Base-by-base conservation (phyloP, 1,140 invertebrate species). In the Galendromus occidentalis region DNA sequence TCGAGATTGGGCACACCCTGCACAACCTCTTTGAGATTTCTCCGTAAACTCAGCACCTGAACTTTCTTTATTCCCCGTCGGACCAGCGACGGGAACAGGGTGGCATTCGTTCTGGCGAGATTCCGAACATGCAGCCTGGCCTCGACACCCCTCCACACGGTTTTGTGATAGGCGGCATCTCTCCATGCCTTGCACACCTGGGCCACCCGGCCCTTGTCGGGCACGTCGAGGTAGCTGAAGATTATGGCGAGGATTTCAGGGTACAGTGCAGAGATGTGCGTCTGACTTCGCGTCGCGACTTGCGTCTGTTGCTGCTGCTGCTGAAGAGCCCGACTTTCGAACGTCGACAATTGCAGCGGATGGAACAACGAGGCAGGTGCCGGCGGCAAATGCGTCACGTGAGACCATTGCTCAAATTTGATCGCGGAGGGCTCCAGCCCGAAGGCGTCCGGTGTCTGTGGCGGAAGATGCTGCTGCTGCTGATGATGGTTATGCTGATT, bases 201-300 rank as follows among this genome's bases (percentile, higher is more conserved):
- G 1, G 90, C 88, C 1, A 85, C 90, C 29, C 87, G 78, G 0
- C 91, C 89, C 74, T 89, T 83, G 77, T 93, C 91, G 70, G 84
- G 78, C 5, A 93, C 87, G 12, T 88, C 85, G 70, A 95, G 78
- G 75, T 90, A 85, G 70, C 86, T 82, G 74, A 96, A 95, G 71
- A 96, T 93, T 68, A 91, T 81, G 22, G 89, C 86, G 30, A 96
- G 76, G 66, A 95, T 83, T 74, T 95, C 91, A 1, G 91, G 91
- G 76, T 93, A 94, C 17, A 94, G 79, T 71, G 85, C 82, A 17
- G 86, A 87, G 68, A 93, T 86, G 76, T 91, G 87, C 51, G 85
- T 63, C 14, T 59, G 51, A 25, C 51, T 59, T 39, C 33, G 33
- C 9, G 33, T 39, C 33, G 9, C 33, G 25, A 33, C 25, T 25